A percentile compares a stretch with the other conserved stretches of the same genome.
These are phyloP conservation scores for Andrena bicolor DNA, from an alignment of 2,888 invertebrate species.

Conservation along the genomic window DNA sequence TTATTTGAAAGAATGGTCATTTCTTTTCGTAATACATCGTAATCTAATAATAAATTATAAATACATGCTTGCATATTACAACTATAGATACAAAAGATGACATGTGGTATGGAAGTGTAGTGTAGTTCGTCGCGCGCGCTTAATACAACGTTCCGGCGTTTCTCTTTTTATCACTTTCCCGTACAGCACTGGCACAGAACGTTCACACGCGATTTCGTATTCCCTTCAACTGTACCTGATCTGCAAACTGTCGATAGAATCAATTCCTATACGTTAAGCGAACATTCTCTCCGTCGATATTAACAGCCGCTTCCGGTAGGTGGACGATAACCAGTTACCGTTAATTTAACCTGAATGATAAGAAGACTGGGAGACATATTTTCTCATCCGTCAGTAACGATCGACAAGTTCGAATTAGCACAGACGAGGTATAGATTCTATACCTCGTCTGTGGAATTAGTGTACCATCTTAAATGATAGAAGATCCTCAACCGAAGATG, in stretches of 20 bases:
- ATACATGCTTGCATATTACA: slow-evolving; percentile 68
- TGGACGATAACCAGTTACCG: neutral
- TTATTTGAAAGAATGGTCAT: slow-evolving; percentile 9
- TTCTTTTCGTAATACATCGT: slow-evolving; percentile 44
- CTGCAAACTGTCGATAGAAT: slow-evolving; percentile 1
- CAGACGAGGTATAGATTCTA: too few species aligned
- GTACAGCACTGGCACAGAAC: slow-evolving; percentile 46
- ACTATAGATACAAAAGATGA: slow-evolving; percentile 70
- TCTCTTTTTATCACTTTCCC: slow-evolving; percentile 22
- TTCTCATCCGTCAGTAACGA: too few species aligned
- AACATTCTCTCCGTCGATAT: neutral
- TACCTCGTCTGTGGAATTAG: too few species aligned
- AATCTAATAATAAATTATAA: slow-evolving; percentile 72
- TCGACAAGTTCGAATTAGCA: too few species aligned
- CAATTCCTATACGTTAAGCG: neutral
- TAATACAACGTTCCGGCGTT: slow-evolving; percentile 34
- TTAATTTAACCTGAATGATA: neutral
- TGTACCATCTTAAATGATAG: neutral
- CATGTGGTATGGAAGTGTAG: slow-evolving; percentile 53
- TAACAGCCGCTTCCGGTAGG: neutral
- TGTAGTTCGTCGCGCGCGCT: slow-evolving; percentile 43
- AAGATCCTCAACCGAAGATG: neutral
- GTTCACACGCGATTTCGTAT: slow-evolving; percentile 19
- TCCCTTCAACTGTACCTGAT: neutral
- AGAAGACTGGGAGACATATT: too few species aligned